Evolutionary conservation across 2,888 invertebrate genomes (phyloP), one percentile per base, ranked within the genome.

Genomic region (Drosophila niveifrons): DNA sequence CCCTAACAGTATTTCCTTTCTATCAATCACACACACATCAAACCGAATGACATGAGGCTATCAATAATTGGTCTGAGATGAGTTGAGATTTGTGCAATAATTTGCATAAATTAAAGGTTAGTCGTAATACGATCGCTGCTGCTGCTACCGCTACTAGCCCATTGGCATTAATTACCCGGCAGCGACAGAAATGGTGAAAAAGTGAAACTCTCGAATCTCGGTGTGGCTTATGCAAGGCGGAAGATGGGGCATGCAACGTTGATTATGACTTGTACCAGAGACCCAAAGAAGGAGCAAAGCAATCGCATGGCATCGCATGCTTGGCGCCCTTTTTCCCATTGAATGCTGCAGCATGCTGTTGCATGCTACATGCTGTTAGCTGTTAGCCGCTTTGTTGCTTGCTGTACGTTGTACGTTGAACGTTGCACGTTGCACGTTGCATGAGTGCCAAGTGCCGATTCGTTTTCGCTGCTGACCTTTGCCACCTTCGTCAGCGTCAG

Each of bases 211-310:
- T 77, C 56, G 64, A 34, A 11, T 55, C 17, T 55, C 17, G 34
- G 46, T 56, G 66, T 28, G 47, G 52, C 82, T 83, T 87, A 83
- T 87, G 83, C 85, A 83, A 83, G 83, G 82, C 87, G 87, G 84
- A 87, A 83, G 83, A 87, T 84, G 82, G 59, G 64, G 66, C 75
- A 79, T 80, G 84, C 81, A 80, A 75, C 69, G 65, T 70, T 68
- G 80, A 74, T 82, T 83, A 83, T 83, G 87, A 84, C 59, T 75
- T 75, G 87, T 77, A 67, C 71, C 70, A 82, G 69, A 86, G 84
- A 87, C 82, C 82, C 87, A 80, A 80, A 86, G 81, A 82, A 41
- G 44, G 18, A 57, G 57, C n/a, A n/a, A n/a, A n/a, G 46, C 34
- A 34, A 57, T 57, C 23, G 17, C 13, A 34, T 28, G 65, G 34